These are phyloP conservation scores for Calephelis virginiensis DNA, from an alignment of 1,140 invertebrate species.

Conservation along the genomic window DNA sequence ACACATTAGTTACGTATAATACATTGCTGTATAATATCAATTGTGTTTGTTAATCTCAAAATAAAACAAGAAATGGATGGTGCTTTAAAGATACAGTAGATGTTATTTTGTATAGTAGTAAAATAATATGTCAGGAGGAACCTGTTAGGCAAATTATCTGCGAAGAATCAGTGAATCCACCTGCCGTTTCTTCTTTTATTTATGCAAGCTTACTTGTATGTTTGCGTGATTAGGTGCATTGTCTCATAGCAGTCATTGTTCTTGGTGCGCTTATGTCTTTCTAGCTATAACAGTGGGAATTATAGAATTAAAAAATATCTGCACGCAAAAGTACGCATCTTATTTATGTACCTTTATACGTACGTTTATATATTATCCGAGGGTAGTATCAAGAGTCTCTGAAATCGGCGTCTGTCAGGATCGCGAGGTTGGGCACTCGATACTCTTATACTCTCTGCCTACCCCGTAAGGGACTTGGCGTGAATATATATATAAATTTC, in stretches of 20 bases:
- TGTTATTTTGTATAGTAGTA: slow-evolving; percentile 31
- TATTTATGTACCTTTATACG: too few species aligned
- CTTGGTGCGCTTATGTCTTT: slow-evolving; percentile 12
- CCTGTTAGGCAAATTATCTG: slow-evolving; percentile 75
- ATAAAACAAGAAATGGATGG: slow-evolving; percentile 36
- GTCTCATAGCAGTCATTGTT: slow-evolving; percentile 47
- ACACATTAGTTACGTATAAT: neutral
- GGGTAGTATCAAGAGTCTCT: too few species aligned
- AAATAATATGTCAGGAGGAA: slow-evolving; percentile 61
- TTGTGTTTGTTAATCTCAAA: neutral
- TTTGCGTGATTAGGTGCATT: slow-evolving; percentile 59
- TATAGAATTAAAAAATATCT: too few species aligned
- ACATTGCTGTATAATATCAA: slow-evolving; percentile 27
- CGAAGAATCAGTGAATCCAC: slow-evolving; percentile 68
- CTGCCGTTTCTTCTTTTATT: slow-evolving; percentile 58
- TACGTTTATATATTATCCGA: too few species aligned
- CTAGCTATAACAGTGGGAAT: neutral
- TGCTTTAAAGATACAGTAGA: neutral
- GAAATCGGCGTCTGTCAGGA: too few species aligned
- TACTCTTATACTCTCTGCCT: too few species aligned
- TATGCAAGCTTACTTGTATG: slow-evolving; percentile 46
- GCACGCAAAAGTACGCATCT: too few species aligned
- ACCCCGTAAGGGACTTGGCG: too few species aligned
- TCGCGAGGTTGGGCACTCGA: too few species aligned
- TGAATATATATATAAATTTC: too few species aligned